Conservation (phyloP, 2,113 vertebrate genomes). For the Labeo rohita region DNA sequence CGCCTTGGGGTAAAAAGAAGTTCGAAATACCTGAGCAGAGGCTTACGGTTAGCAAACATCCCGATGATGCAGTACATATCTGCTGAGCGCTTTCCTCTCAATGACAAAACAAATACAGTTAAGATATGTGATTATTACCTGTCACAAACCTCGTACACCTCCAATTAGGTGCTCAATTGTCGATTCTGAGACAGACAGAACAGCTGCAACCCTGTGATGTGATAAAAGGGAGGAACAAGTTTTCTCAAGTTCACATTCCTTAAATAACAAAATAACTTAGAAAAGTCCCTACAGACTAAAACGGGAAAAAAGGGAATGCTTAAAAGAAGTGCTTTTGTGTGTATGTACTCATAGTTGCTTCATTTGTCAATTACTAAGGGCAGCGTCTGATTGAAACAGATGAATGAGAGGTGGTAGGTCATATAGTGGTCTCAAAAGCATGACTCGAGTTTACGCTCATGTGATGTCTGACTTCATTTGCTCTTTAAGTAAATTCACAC, state of each 20-base stretch:
- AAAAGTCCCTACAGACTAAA: conserved; percentile 26
- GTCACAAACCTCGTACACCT: not conserved
- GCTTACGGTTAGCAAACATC: not conserved
- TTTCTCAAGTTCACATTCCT: conserved; percentile 41
- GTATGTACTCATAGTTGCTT: conserved; percentile 10
- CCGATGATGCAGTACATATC: not conserved
- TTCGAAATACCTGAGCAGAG: too few species aligned
- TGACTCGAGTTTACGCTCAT: conserved; percentile 66
- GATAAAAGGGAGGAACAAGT: conserved; percentile 23
- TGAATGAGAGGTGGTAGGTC: conserved; percentile 33
- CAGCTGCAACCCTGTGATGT: not conserved
- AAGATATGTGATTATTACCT: not conserved
- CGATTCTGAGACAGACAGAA: not conserved
- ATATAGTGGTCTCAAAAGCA: conserved; percentile 59
- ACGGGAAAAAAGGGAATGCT: not conserved
- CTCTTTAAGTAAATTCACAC: conserved; percentile 7
- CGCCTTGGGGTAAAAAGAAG: too few species aligned
- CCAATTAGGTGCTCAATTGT: not conserved
- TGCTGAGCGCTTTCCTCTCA: too few species aligned
- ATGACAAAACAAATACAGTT: too few species aligned
- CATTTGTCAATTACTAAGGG: not conserved
- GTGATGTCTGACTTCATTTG: conserved; percentile 55
- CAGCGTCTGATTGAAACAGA: conserved; percentile 34
- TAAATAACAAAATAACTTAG: conserved; percentile 29
- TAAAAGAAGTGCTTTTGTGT: conserved; percentile 29